These are phyloP conservation scores for Solea solea DNA, from an alignment of 2,113 vertebrate genomes.

Conservation along the genomic window DNA sequence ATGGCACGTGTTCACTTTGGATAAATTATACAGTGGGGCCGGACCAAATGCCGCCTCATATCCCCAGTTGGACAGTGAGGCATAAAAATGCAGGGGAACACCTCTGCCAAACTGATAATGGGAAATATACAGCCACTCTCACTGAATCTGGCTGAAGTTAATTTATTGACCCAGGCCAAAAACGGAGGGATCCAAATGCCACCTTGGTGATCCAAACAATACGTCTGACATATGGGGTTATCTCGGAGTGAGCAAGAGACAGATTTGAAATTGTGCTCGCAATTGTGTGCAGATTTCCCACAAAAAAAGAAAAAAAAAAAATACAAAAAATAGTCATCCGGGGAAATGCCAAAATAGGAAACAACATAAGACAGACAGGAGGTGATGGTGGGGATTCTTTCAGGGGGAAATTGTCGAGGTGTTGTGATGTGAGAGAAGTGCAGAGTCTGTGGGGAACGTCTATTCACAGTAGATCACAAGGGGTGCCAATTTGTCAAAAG, in stretches of 20 bases:
- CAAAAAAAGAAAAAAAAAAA: too few species aligned
- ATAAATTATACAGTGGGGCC: constrained; percentile 60
- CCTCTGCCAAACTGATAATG: constrained; percentile 48
- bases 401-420: constrained; percentile 35
- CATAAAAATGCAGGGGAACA: constrained; percentile 51
- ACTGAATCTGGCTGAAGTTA: constrained; percentile 43
- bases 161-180: constrained; percentile 33
- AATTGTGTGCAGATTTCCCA: constrained; percentile 51
- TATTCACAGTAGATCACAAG: constrained; percentile 64
- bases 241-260: constrained; percentile 60
- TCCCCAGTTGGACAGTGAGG: constrained; percentile 45
- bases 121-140: constrained; percentile 47
- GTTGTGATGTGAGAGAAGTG: constrained; percentile 53
- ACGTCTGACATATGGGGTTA: constrained; percentile 62
- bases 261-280: constrained; percentile 52
- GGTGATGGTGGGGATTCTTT: constrained; percentile 22
- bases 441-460: constrained; percentile 52
- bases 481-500: constrained; percentile 62
- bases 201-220: constrained; percentile 58
- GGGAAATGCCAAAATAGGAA: constrained; percentile 45
- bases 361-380: constrained; percentile 20
- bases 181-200: constrained; percentile 50
- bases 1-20: constrained; percentile 39
- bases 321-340: constrained; percentile 39
- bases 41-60: constrained; percentile 43